These are phyloP conservation scores for Drosophila hydei DNA, from an alignment of 1,140 invertebrate species.

Conservation along the genomic window DNA sequence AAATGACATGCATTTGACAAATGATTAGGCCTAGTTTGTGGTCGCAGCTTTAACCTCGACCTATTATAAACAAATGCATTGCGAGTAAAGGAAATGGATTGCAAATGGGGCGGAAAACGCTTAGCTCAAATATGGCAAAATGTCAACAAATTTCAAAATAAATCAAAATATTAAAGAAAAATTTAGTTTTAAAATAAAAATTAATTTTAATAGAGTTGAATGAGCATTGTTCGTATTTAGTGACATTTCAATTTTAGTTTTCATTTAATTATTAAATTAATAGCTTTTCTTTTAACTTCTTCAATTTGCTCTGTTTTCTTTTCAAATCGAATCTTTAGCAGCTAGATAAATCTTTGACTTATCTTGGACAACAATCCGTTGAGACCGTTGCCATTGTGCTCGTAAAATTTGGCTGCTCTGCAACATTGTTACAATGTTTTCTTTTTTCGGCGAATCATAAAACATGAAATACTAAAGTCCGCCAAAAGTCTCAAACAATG, in stretches of 20 bases:
- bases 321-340: not conserved
- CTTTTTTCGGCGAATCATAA: conserved; percentile 37
- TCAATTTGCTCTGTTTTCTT: not conserved
- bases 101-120: not conserved
- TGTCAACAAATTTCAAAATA: not conserved
- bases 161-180: too few relatives aligned
- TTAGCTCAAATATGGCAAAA: not conserved
- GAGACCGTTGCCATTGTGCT: not conserved
- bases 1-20: conserved; percentile 78
- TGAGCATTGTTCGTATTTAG: too few relatives aligned
- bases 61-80: conserved; percentile 4
- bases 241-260: too few relatives aligned
- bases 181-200: not conserved
- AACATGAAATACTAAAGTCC: conserved; percentile 45
- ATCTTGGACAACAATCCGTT: not conserved
- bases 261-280: too few relatives aligned
- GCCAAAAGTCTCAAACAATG: conserved; percentile 55
- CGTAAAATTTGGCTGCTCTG: not conserved
- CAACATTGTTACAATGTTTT: conserved; percentile 30
- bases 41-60: conserved; percentile 33
- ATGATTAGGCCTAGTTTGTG: conserved; percentile 56
- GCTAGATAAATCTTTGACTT: not conserved
- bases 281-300: not conserved
- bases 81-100: not conserved
- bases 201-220: not conserved